Base-by-base conservation (phyloP, 2,888 invertebrate genomes). In the Athalia cordata region DNA sequence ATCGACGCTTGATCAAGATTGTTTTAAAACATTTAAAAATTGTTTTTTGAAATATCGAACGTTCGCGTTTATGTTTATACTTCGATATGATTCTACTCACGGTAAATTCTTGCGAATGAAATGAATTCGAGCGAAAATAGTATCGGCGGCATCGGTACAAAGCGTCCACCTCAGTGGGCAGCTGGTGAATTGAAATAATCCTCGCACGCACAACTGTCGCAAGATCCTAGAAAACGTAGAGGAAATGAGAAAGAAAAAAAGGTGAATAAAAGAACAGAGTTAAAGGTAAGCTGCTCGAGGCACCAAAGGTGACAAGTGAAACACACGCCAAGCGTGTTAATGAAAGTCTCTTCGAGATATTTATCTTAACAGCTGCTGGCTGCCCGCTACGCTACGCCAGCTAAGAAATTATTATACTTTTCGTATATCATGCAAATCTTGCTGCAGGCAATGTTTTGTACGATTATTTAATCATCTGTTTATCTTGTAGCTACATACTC, bases 311-410 rank as follows among this genome's bases (percentile, higher is more conserved):
- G 70, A 70, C 70, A 70, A 70, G 70, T 55, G 45, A 70, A 70
- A 57, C 70, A 57, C 70, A 43, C 70, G 70, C 70, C 70, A 43
- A 29, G 70, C 70, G 70, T 70, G 70, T 70, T 70, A 70, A 70
- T 70, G 70, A 70, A 70, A 70, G 70, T 55, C 57, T 57, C 55
- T 50, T 70, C 70, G 70, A 70, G 70, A 57, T 70, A 57, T 70
- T 70, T 70, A 70, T 70, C 70, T 57, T 57, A 70, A 29, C 29
- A 29, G 29, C 29, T 29, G 29, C 29, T 29, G 29, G 55, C 70
- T 65, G 65, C 65, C 65, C 43, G 49, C 66, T 47, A 70, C 6
- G 15, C 55, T 67, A 15, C 9, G 49, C 49, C 29, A 29, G 29
- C 29, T 67, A 15, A 67, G 49, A 67, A 50, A 67, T 67, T 50